phyloP scores from a whole-genome alignment of 2,113 vertebrate genomes.

The Lophura nycthemera region DNA sequence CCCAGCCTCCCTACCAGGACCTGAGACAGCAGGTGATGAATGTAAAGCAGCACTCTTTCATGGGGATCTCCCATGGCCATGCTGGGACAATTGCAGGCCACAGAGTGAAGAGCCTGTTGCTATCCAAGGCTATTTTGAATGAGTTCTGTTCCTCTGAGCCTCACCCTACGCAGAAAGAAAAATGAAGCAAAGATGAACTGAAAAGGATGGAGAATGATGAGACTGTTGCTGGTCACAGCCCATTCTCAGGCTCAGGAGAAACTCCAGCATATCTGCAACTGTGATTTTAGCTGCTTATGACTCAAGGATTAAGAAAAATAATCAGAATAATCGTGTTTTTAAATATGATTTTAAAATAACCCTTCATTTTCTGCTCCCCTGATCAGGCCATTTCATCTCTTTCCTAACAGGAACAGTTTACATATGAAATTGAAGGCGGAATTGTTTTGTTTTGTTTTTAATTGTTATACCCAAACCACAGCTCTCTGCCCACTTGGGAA shows the following conservation, averaged over 20 bases:
- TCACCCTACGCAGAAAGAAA: background rate
- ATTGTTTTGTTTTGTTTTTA: background rate
- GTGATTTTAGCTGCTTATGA: background rate
- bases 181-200: background rate
- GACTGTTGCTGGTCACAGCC: background rate
- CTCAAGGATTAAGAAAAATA: background rate
- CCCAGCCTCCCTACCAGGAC: background rate
- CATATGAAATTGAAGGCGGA: background rate
- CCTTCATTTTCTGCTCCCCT: conserved; percentile 42
- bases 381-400: background rate
- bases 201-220: background rate
- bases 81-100: background rate
- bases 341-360: conserved; percentile 33
- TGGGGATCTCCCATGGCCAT: background rate
- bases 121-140: background rate
- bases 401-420: background rate
- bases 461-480: background rate
- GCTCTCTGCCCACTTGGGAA: background rate
- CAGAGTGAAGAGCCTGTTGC: background rate
- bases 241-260: background rate
- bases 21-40: background rate
- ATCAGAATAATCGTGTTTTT: background rate
- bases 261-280: background rate
- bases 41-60: fast-evolving
- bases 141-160: background rate